Evolutionary conservation across 2,888 invertebrate genomes (phyloP).

Genomic region (Cylindroiulus punctatus): DNA sequence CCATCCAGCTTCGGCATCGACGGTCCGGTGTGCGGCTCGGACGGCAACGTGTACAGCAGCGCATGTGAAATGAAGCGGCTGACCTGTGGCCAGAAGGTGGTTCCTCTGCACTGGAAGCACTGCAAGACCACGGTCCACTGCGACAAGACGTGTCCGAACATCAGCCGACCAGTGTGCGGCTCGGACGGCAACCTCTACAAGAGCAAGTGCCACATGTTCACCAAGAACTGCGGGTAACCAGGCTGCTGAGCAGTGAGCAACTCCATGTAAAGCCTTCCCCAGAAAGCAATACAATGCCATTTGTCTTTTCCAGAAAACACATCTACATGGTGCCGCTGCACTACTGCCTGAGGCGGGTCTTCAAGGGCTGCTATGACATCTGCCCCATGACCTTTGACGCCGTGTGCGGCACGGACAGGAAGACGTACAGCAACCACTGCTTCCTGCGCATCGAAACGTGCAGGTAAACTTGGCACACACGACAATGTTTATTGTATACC

Average conservation of each 20-base stretch:
- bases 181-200: constrained; percentile 82
- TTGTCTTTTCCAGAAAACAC: too few species aligned
- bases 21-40: constrained; percentile 90
- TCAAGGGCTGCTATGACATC: constrained; percentile 86
- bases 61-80: constrained; percentile 92
- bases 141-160: constrained; percentile 73
- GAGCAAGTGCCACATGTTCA: constrained; percentile 87
- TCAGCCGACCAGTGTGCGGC: constrained; percentile 81
- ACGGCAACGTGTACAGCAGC: constrained; percentile 91
- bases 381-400: constrained; percentile 89
- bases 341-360: constrained; percentile 77
- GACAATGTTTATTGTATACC: too few species aligned
- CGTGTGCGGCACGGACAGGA: constrained; percentile 90
- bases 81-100: constrained; percentile 89
- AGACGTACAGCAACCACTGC: constrained; percentile 93
- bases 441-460: constrained; percentile 92
- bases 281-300: too few species aligned
- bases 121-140: constrained; percentile 78
- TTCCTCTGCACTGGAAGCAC: constrained; percentile 70
- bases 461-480: constrained; percentile 67
- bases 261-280: constrained; percentile 64
- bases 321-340: constrained; percentile 88
- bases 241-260: too few species aligned
- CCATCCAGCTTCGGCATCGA: constrained; percentile 37
- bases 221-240: constrained; percentile 88